Conservation (phyloP, 2,113 vertebrate species). For the Boleophthalmus pectinirostris region DNA sequence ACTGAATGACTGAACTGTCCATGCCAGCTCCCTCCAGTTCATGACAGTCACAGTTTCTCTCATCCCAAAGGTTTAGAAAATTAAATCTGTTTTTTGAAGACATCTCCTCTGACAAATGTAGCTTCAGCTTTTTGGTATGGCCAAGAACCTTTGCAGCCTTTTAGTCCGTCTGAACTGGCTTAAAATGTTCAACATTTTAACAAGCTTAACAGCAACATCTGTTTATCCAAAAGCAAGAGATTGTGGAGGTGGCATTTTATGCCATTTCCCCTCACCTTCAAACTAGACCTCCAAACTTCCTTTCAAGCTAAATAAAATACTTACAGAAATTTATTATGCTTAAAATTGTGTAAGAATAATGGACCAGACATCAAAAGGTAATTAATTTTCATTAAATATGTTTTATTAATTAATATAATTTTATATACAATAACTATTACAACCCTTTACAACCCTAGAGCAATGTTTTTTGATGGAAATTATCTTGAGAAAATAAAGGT, state of each 20-base stretch:
- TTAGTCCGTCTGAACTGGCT: slow-evolving; percentile 6
- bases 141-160: slow-evolving; percentile 8
- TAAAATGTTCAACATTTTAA: slow-evolving; percentile 22
- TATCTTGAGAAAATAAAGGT: not conserved
- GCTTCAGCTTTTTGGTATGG: not conserved
- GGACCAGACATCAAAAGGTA: not conserved
- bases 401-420: not conserved
- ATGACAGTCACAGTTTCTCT: slow-evolving; percentile 24
- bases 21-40: slow-evolving; percentile 22
- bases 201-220: slow-evolving; percentile 39
- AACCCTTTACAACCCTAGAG: not conserved
- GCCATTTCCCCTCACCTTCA: slow-evolving; percentile 9
- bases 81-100: slow-evolving; percentile 55
- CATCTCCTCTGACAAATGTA: slow-evolving; percentile 32
- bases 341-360: not conserved
- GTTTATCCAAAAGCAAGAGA: slow-evolving; percentile 68
- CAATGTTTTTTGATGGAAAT: not conserved
- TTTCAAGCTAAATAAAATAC: not conserved
- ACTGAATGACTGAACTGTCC: slow-evolving; percentile 18
- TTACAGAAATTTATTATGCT: not conserved
- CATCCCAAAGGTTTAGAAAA: slow-evolving; percentile 75
- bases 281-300: not conserved
- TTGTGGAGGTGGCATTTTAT: slow-evolving; percentile 17
- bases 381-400: not conserved
- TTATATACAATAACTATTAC: not conserved